phyloP scores from a whole-genome alignment of 1,140 invertebrate genomes.

The Drosophila melanica region DNA sequence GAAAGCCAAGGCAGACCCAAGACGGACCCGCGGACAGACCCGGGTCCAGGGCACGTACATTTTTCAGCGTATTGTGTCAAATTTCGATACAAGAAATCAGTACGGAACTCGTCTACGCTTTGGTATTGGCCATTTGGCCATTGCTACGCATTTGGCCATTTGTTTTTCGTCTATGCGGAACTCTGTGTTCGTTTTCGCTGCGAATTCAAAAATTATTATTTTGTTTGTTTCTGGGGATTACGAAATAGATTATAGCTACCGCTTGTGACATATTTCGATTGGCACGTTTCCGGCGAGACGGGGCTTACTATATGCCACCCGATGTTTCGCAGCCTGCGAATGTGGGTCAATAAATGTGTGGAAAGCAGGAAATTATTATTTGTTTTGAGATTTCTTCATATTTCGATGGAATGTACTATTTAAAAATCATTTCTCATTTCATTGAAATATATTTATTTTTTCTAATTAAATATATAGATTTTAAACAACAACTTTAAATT shows the following conservation, averaged over 20 bases:
- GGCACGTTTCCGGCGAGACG: constrained; percentile 31
- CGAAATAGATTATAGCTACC: constrained; percentile 60
- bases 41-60: constrained; percentile 64
- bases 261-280: constrained; percentile 53
- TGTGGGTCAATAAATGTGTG: constrained; percentile 22
- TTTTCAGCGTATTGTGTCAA: constrained; percentile 77
- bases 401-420: not conserved
- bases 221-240: constrained; percentile 59
- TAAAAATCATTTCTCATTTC: no score
- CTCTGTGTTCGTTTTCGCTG: constrained; percentile 40
- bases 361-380: constrained; percentile 2
- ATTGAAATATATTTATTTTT: no score
- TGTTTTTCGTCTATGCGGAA: constrained; percentile 55
- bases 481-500: no score
- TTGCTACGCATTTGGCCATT: constrained; percentile 38
- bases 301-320: not conserved
- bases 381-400: not conserved
- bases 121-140: constrained; percentile 54
- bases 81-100: constrained; percentile 82
- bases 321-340: not conserved
- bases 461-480: no score
- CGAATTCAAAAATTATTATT: constrained; percentile 46
- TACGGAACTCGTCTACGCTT: constrained; percentile 76
- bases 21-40: constrained; percentile 6
- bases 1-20: constrained; percentile 66